Evolutionary conservation across 2,888 invertebrate species (phyloP), one percentile per base, ranked within the genome.

Genomic region (Agrotis exclamationis): DNA sequence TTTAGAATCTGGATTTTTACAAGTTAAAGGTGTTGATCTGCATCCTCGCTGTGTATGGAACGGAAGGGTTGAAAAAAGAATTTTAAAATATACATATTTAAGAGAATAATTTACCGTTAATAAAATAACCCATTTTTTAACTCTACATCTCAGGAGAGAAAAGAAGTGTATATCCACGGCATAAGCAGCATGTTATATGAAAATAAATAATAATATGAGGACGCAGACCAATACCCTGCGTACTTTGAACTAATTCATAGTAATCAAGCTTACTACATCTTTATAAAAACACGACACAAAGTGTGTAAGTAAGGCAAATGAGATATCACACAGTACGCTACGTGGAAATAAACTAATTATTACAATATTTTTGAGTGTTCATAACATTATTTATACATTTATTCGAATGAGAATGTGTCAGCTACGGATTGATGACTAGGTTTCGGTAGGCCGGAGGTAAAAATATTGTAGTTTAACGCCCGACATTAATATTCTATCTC

Each of bases 381-480:
- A 11, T 47, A 44, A 57, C 13, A 67, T 39, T 48, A 58, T 39
- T 51, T 58, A 6, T 58, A 22, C n/a, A n/a, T 22, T 51, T 16
- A 59, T 60, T 60, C 20, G 28, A 16, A 18, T 45, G 56, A 60
- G 20, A 56, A 67, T 70, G 56, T 70, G 76, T 56, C 56, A 67
- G 59, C 20, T 63, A 67, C 39, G 60, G 33, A 54, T 63, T 63
- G 51, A 63, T 83, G 82, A 84, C 83, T 83, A 83, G 84, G 84
- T 65, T 68, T 76, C 73, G 73, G 79, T 75, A 81, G 76, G 68
- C 59, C 65, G 39, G 57, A 54, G 20, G 58, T 47, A 28, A 59
- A 53, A 63, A 39, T 39, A 77, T 59, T 16, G 13, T 22, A 54
- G 9, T n/a, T 39, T 9, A 39, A 39, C 39, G 11, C 39, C 39